A percentile compares a stretch with the other conserved stretches of the same genome.
Conservation (phyloP, 2,888 invertebrate genomes). For the Trissolcus brochymenae region DNA sequence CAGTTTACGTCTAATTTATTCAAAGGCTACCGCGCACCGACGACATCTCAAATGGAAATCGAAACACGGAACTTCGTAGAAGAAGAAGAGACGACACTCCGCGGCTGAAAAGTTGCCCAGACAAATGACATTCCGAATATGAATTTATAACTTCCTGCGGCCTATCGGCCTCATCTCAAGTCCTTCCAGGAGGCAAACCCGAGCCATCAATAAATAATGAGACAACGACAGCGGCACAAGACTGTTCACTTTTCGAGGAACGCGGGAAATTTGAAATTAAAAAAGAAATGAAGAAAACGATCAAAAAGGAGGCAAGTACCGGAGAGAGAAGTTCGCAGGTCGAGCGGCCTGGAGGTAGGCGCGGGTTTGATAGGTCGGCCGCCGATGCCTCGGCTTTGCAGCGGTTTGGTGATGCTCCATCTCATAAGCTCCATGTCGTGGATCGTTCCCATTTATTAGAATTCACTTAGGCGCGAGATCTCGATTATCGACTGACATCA, state of each 20-base stretch:
- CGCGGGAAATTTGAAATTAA: no score
- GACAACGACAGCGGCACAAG: not conserved
- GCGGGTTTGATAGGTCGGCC: not conserved
- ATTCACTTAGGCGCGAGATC: conserved; percentile 3
- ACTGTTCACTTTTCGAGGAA: no score
- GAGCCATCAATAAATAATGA: conserved; percentile 4
- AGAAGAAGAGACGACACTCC: not conserved
- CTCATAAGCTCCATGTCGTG: conserved; percentile 71
- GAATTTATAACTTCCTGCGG: conserved; percentile 30
- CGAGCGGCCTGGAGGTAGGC: conserved; percentile 59
- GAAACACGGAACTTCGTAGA: not conserved
- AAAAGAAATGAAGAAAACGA: not conserved
- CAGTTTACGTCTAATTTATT: conserved; percentile 32
- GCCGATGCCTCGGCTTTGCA: conserved; percentile 66
- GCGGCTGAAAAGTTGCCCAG: not conserved
- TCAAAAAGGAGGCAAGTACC: conserved; percentile 18
- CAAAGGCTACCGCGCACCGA: conserved; percentile 8
- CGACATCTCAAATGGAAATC: not conserved
- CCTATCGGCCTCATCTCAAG: conserved; percentile 12
- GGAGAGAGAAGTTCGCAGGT: conserved; percentile 60
- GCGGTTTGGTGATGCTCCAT: conserved; percentile 73
- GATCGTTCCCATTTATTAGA: conserved; percentile 40
- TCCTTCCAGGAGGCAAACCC: not conserved
- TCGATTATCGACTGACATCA: conserved; percentile 5
- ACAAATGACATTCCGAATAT: conserved; percentile 17